Conservation (phyloP, 2,888 invertebrate species). For the Altica lythri region DNA sequence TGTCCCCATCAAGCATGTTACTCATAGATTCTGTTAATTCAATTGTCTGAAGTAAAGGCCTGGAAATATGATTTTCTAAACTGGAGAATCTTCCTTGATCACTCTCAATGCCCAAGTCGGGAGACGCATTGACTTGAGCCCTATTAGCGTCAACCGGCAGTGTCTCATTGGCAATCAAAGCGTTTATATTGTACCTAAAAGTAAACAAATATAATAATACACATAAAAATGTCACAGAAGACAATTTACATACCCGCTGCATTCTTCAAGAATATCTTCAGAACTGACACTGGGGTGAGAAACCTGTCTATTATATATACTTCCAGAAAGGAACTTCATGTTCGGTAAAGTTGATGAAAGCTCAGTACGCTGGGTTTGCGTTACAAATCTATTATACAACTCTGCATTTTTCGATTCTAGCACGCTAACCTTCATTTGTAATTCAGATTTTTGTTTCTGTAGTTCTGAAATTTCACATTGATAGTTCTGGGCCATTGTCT, state of each 20-base stretch:
- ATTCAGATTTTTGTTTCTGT: conserved; percentile 58
- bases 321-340: conserved; percentile 8
- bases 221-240: neutral
- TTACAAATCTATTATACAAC: conserved; percentile 52
- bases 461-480: conserved; percentile 47
- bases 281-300: conserved; percentile 58
- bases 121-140: conserved; percentile 66
- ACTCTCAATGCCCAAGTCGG: conserved; percentile 89
- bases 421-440: conserved; percentile 55
- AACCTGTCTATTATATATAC: conserved; percentile 42
- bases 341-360: conserved; percentile 34
- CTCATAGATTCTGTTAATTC: conserved; percentile 57
- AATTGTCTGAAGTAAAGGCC: conserved; percentile 57
- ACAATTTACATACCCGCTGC: conserved; percentile 14
- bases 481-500: conserved; percentile 45
- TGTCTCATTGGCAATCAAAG: conserved; percentile 15
- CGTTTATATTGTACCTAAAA: conserved; percentile 18
- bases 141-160: conserved; percentile 47
- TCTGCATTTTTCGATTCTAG: conserved; percentile 55
- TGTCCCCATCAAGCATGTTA: conserved; percentile 51
- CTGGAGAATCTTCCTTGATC: conserved; percentile 71
- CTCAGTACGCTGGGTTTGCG: conserved; percentile 42
- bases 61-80: conserved; percentile 63
- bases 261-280: conserved; percentile 52
- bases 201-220: neutral